Base-by-base conservation (phyloP, 64 coral and sea anemone species). In the Orbicella faveolata region DNA sequence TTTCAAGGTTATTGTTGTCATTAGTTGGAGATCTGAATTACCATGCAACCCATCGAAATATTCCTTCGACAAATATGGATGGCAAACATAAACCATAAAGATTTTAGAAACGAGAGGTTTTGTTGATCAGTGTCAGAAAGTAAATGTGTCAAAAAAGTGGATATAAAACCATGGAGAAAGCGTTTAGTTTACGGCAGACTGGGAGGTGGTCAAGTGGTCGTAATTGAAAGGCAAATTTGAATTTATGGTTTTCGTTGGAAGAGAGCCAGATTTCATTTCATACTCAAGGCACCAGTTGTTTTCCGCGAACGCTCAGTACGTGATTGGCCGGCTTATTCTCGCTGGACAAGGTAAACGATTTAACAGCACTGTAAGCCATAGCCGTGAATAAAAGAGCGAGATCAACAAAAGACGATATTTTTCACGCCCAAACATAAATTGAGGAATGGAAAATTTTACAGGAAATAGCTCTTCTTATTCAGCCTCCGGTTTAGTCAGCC, bases 371-470 rank as follows among this genome's bases (percentile, higher is more conserved):
- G 65, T 19, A 68, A 68, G 65, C 6, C 65, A 68, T 9, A 20
- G 18, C 7, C 19, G 3, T 68, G 67, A 70, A 70, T 70, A 6
- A n/a, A n/a, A 23, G 30, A 70, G 67, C 9, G 21, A n/a, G 21
- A n/a, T 70, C 67, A 26, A 70, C 67, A 70, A 6, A 70, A 6
- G 23, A 3, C 66, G 21, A n/a, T 23, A 21, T 69, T 6, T 25
- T n/a, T 69, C 25, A 25, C 66, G 66, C 20, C 25, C 10, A 25
- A 70, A 8, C 21, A 70, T 25, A 70, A 70, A 23, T 70, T 70
- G 21, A 10, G 23, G 52, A 79, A 79, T 79, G 77, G 77, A 54
- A 79, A 61, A 79, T 59, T 57, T 30, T 79, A 59, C 51, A 20
- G n/a, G 3, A 79, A 79, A 79, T 33, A 23, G 57, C 51, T 59